These are phyloP conservation scores for Picathartes gymnocephalus DNA, from an alignment of 2,113 vertebrate genomes.

Conservation along the genomic window DNA sequence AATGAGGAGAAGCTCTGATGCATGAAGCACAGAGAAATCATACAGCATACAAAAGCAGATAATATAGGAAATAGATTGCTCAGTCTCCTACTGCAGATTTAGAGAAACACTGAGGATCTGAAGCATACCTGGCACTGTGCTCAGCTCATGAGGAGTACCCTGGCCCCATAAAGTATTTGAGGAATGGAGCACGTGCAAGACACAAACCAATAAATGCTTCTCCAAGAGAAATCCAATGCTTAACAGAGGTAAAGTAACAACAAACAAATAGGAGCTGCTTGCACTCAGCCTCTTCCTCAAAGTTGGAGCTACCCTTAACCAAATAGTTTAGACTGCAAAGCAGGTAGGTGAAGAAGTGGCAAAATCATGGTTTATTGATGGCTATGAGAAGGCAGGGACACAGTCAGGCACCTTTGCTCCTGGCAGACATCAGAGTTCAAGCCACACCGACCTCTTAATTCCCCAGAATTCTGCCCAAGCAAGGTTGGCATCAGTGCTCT, in stretches of 20 bases:
- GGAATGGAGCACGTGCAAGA: background rate
- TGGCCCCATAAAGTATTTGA: background rate
- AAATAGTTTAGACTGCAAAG: background rate
- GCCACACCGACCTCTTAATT: background rate
- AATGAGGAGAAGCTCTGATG: background rate
- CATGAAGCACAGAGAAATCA: background rate
- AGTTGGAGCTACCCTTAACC: background rate
- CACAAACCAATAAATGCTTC: background rate
- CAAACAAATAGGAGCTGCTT: background rate
- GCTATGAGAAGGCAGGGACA: background rate
- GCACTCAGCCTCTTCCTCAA: background rate
- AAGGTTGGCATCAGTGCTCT: background rate
- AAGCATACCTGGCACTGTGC: background rate
- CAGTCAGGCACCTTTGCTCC: background rate
- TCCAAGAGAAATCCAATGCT: background rate
- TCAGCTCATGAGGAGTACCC: background rate
- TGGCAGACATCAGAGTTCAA: background rate
- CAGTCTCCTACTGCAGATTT: background rate
- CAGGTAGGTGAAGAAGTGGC: background rate
- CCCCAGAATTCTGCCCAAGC: rapidly evolving
- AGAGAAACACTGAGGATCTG: background rate
- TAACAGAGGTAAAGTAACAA: background rate
- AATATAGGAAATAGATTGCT: background rate
- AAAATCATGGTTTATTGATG: background rate
- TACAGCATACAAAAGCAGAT: background rate